Evolutionary conservation across 2,888 invertebrate genomes (phyloP).

Genomic region (Mythimna loreyi): DNA sequence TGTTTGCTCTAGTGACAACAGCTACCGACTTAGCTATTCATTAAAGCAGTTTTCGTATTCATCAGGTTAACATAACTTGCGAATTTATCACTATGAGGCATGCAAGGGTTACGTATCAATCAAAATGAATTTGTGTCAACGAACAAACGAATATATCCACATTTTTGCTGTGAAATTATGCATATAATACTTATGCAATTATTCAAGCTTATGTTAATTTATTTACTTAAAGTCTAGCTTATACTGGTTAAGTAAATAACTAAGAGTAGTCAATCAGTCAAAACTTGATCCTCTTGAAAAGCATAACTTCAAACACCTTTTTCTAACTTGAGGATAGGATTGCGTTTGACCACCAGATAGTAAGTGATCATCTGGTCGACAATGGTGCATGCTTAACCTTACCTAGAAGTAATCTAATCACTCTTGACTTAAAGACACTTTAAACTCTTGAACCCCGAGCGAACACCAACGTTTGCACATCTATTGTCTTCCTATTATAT

Average conservation of each 20-base stretch:
- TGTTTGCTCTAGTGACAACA: conserved; percentile 50
- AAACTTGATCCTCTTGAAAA: neutral
- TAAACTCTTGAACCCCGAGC: too few species aligned
- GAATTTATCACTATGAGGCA: conserved; percentile 33
- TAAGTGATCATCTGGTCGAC: too few species aligned
- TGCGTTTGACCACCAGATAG: too few species aligned
- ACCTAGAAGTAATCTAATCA: too few species aligned
- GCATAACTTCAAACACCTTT: neutral
- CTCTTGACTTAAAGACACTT: too few species aligned
- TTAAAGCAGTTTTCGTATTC: conserved; percentile 31
- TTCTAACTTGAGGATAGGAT: too few species aligned
- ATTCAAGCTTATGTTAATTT: neutral
- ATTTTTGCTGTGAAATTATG: conserved; percentile 24
- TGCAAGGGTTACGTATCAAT: conserved; percentile 51
- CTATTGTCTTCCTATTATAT: too few species aligned
- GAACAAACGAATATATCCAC: conserved; percentile 37
- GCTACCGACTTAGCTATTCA: conserved; percentile 40
- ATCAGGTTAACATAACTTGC: conserved; percentile 30
- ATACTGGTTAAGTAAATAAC: neutral
- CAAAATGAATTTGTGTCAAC: conserved; percentile 48
- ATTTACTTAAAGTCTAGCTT: neutral
- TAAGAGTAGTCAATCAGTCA: neutral
- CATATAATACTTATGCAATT: conserved; percentile 8
- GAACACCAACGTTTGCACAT: too few species aligned
- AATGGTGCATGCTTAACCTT: too few species aligned